Evolutionary conservation across 2,888 invertebrate genomes (phyloP).

Genomic region (Agriopis aurantiaria): DNA sequence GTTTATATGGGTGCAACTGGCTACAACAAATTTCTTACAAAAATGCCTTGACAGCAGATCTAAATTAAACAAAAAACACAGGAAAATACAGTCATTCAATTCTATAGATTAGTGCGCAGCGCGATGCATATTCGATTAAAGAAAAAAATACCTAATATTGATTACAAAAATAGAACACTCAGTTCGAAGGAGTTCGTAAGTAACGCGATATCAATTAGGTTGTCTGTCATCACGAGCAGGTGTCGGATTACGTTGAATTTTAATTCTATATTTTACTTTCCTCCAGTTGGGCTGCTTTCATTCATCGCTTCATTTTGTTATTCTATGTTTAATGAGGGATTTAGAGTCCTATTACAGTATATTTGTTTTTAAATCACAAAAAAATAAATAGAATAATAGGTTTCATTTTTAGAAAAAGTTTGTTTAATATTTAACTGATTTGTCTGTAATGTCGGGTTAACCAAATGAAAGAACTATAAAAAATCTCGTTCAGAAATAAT

Average conservation of each 20-base stretch:
- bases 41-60: too few species aligned
- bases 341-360: slow-evolving; percentile 39
- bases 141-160: slow-evolving; percentile 21
- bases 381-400: not conserved
- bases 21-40: too few species aligned
- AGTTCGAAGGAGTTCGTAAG: slow-evolving; percentile 65
- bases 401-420: not conserved
- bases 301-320: slow-evolving; percentile 58
- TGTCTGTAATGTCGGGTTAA: not conserved
- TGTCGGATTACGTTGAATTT: slow-evolving; percentile 67
- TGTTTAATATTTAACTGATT: not conserved
- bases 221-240: slow-evolving; percentile 66
- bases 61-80: too few species aligned
- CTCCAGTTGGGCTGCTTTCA: slow-evolving; percentile 59
- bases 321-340: slow-evolving; percentile 39
- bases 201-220: slow-evolving; percentile 81
- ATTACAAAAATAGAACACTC: slow-evolving; percentile 70
- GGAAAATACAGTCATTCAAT: too few species aligned
- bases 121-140: not conserved
- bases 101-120: too few species aligned
- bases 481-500: too few species aligned
- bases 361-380: slow-evolving; percentile 37
- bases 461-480: too few species aligned
- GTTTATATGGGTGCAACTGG: too few species aligned
- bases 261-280: slow-evolving; percentile 48